Base-by-base conservation (phyloP, 1,140 invertebrate species). In the Nephotettix cincticeps region DNA sequence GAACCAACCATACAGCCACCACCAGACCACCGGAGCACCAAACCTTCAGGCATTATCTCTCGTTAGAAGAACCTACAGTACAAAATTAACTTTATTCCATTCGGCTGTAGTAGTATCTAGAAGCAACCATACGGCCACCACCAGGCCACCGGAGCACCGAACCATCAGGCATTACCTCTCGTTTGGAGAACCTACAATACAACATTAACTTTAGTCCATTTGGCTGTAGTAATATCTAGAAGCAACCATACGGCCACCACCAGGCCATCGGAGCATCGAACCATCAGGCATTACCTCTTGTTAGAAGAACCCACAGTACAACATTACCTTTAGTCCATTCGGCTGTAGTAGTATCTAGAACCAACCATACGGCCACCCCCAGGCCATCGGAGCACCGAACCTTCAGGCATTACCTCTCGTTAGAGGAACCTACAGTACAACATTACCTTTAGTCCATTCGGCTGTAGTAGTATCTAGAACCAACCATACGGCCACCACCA, bases 361-460 rank as follows among this genome's bases (percentile, higher is more conserved):
- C 11, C 30, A 65, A 25, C 70, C 70, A 68, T 45, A 27, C 32
- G 51, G 70, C 65, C 64, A 51, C 40, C 32, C 54, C 64, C 4
- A 71, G 65, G 51, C 17, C 45, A 30, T 21, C 30, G 30, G 47
- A 47, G 51, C 71, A 64, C 28, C 54, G 27, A 70, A 68, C 65
- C 72, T 66, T 73, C 69, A 63, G 56, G 51, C 51, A 58, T 68
- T 54, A 63, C 66, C 14, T 47, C 32, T 14, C n/a, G 4, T 6
- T 14, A 6, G 14, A 51, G 14, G 28, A 25, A n/a, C 14, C 54
- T 25, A 25, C 21, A 25, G 9, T 58, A 6, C 47, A 54, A 25
- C 17, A 4, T 19, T 4, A 17, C 4, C 4, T 25, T 25, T 25
- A 63, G 58, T 9, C 4, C 91, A 87, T 2, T 89, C 90, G 13